Conservation (phyloP, 1,140 invertebrate genomes). For the Solenopsis invicta region DNA sequence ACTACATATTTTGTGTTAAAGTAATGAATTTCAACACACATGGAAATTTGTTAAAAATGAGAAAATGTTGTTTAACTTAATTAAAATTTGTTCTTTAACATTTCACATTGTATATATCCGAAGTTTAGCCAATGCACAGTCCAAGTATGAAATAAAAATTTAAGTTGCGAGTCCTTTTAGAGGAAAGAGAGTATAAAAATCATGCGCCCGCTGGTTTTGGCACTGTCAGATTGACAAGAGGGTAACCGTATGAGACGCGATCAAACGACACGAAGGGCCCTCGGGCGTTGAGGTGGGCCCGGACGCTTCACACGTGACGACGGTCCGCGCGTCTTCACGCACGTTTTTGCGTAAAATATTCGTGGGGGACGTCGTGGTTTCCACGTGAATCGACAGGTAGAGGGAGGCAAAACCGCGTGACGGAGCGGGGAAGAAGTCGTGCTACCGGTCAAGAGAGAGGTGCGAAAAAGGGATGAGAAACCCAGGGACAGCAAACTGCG, state of each 20-base stretch:
- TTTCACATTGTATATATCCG: too few relatives aligned
- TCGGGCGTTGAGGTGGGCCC: conserved; percentile 48
- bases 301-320: conserved; percentile 60
- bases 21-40: too few relatives aligned
- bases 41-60: too few relatives aligned
- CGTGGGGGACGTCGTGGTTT: conserved; percentile 70
- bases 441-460: conserved; percentile 70
- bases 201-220: neutral
- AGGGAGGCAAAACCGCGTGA: conserved; percentile 49
- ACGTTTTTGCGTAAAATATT: conserved; percentile 66
- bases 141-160: neutral
- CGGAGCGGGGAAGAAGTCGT: conserved; percentile 57
- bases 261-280: conserved; percentile 35
- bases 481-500: conserved; percentile 79
- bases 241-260: conserved; percentile 1
- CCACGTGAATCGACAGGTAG: conserved; percentile 47
- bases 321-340: conserved; percentile 6
- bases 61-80: too few relatives aligned
- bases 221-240: conserved; percentile 30
- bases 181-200: neutral
- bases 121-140: neutral
- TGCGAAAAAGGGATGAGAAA: conserved; percentile 72
- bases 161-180: neutral
- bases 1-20: too few relatives aligned
- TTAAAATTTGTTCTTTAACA: too few relatives aligned